Conservation (phyloP, 2,888 invertebrate genomes). For the Eristalinus aeneus region DNA sequence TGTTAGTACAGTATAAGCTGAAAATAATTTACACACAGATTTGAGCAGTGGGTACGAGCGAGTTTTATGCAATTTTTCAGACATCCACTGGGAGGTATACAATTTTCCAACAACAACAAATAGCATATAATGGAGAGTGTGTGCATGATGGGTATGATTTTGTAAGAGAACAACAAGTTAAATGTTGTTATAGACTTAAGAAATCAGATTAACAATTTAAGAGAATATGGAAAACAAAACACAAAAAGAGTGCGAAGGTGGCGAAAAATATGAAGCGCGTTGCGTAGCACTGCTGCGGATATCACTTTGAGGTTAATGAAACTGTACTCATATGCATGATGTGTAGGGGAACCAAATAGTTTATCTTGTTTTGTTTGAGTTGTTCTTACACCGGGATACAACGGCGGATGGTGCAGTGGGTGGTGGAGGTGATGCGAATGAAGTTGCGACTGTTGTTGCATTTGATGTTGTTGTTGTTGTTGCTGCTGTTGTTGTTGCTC, state of each 20-base stretch:
- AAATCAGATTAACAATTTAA: conserved; percentile 4
- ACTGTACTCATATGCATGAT: conserved; percentile 44
- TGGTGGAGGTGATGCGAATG: conserved; percentile 71
- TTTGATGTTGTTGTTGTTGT: conserved; percentile 72
- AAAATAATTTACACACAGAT: conserved; percentile 9
- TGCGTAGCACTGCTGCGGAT: conserved; percentile 47
- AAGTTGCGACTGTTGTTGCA: conserved; percentile 71
- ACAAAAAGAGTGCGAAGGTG: conserved; percentile 22
- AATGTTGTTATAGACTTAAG: conserved; percentile 4
- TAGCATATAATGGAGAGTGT: background rate
- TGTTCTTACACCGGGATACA: conserved; percentile 79
- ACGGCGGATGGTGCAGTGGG: conserved; percentile 77
- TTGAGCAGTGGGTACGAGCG: background rate
- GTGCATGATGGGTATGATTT: background rate
- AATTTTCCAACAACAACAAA: conserved; percentile 48
- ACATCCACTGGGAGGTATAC: background rate
- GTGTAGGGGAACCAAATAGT: conserved; percentile 9
- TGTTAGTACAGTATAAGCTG: conserved; percentile 32
- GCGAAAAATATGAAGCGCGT: conserved; percentile 18
- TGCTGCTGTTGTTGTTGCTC: conserved; percentile 73
- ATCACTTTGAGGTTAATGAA: conserved; percentile 54
- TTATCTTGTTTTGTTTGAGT: conserved; percentile 1
- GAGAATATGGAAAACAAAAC: background rate
- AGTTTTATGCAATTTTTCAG: background rate
- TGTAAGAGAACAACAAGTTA: conserved; percentile 18